Base-by-base conservation (phyloP, 2,888 invertebrate species). In the Napeogenes inachia region DNA sequence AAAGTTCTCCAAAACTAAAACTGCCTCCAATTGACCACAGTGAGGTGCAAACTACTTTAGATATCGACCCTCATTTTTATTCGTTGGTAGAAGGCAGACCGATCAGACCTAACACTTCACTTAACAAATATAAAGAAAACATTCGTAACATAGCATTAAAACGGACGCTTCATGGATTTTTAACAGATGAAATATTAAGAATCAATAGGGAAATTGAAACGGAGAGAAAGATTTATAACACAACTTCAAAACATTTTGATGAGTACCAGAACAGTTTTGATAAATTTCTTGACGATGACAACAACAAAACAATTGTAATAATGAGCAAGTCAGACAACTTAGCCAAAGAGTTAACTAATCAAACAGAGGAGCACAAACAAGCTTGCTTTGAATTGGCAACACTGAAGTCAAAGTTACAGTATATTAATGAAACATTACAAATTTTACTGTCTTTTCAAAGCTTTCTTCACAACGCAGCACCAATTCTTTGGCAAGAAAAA, bases 11-110 rank as follows among this genome's bases (percentile, higher is more conserved):
- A 12, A 50, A 50, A 30, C 30, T 88, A 53, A 89, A 87, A 71
- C 71, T 90, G 38, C 90, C 90, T 32, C 86, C 86, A 2, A 85
- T 90, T 61, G 83, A 85, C 10, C 70, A 76, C 42, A 70, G 70
- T 61, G 69, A 80, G 53, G 66, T 84, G 3, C 91, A 91, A 73
- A 92, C 93, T 4, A 91, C 93, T 62, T 78, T 92, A 35, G 93
- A 94, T 70, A 81, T 94, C 0, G 94, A 94, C 76, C 92, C 93
- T 0, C 85, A 92, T n/a, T 94, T 91, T 75, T 94, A 92, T 73
- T 87, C 91, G 2, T 83, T 92, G 70, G 85, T 94, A 0, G 91
- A 91, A 74, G 93, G 93, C 56, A 86, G 93, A 61, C 92, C 93
- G 3, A 91, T 93, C 46, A 84, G 87, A 60, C 90, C 92, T 45